These are phyloP conservation scores for Phoebastria nigripes DNA, from an alignment of 2,797 vertebrate genomes.

Conservation along the genomic window DNA sequence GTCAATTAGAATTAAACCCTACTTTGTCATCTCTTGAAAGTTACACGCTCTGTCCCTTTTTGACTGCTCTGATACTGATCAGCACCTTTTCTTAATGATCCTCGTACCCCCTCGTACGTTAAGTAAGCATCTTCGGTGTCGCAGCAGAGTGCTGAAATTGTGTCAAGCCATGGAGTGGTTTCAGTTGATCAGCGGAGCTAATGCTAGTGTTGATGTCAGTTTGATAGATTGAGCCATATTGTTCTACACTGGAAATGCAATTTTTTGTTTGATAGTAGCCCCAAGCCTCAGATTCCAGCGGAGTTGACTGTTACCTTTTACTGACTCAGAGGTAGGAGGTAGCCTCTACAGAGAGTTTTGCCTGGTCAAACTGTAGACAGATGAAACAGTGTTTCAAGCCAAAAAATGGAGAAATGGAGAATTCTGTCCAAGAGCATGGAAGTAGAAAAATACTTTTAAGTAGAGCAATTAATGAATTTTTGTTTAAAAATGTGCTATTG, in stretches of 20 bases:
- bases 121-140: neutral
- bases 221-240: neutral
- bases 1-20: neutral
- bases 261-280: neutral
- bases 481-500: rapidly evolving
- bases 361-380: neutral
- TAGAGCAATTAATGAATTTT: neutral
- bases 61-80: neutral
- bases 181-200: neutral
- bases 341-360: neutral
- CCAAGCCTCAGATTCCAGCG: neutral
- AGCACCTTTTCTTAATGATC: neutral
- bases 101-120: rapidly evolving
- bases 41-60: neutral
- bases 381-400: neutral
- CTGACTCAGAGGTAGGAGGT: neutral
- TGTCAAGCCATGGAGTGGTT: neutral
- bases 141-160: neutral
- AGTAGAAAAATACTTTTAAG: neutral
- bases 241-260: neutral
- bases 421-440: neutral
- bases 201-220: neutral
- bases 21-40: neutral
- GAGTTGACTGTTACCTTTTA: neutral
- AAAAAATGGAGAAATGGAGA: neutral